These are phyloP conservation scores for Anneissia japonica DNA, from an alignment of 35 echinoderm and acorn worm genomes.

Conservation along the genomic window DNA sequence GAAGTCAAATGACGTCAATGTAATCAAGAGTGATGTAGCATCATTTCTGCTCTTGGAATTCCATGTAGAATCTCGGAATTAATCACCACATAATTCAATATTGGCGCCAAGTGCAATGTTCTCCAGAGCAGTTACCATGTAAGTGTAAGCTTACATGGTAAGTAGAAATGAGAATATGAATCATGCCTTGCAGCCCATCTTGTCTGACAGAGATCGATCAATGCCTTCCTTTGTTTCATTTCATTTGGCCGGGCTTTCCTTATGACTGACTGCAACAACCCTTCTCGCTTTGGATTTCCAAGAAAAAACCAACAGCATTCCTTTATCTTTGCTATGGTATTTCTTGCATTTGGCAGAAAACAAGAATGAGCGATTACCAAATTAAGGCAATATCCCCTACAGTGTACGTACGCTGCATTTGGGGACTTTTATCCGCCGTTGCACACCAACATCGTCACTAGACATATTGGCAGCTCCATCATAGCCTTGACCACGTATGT, in stretches of 20 bases:
- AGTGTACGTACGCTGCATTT: background rate
- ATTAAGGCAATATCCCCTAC: background rate
- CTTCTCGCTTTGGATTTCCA: background rate
- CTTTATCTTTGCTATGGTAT: no score
- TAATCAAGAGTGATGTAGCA: conserved; percentile 8
- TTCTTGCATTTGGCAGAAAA: background rate
- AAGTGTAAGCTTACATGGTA: background rate
- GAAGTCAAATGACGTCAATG: conserved; percentile 23
- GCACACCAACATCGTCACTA: background rate
- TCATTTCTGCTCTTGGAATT: background rate
- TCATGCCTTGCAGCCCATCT: background rate
- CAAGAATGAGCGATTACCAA: background rate
- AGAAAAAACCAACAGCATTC: conserved; percentile 3
- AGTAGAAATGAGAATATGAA: background rate
- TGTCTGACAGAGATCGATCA: background rate
- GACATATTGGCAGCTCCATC: background rate
- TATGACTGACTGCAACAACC: background rate
- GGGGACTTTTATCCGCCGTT: background rate
- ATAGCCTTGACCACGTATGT: background rate
- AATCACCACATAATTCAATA: background rate
- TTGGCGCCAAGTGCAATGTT: background rate
- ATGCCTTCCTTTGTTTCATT: background rate
- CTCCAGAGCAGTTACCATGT: background rate
- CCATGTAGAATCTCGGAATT: background rate
- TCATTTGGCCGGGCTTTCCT: background rate